A percentile compares a stretch with the other conserved stretches of the same genome.
Conservation (phyloP, 2,888 invertebrate species). For the Caenorhabditis japonica region DNA sequence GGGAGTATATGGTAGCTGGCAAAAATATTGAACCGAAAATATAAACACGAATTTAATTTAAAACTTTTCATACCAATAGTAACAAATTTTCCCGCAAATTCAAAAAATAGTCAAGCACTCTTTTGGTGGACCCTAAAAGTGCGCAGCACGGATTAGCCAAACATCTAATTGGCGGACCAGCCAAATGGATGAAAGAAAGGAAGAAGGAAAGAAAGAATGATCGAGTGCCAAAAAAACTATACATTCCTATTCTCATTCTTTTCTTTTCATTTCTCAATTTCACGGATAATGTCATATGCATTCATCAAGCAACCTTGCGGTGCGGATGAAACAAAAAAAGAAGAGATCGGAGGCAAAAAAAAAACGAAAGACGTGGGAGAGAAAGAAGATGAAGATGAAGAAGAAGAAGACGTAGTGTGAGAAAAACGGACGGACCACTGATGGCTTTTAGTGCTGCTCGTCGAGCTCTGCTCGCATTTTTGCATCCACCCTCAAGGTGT, state of each 20-base stretch:
- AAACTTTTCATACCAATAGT: too few species aligned
- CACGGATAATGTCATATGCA: too few species aligned
- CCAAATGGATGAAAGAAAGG: not conserved
- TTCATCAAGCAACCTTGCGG: slow-evolving; percentile 15
- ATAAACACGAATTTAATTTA: too few species aligned
- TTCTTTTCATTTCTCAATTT: too few species aligned
- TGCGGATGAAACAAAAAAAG: slow-evolving; percentile 5
- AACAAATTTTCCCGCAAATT: too few species aligned
- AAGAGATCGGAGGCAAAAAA: too few species aligned
- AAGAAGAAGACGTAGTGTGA: slow-evolving; percentile 22
- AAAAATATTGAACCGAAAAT: too few species aligned
- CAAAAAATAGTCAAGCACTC: too few species aligned
- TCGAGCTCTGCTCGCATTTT: slow-evolving; percentile 18
- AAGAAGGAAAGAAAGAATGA: slow-evolving; percentile 10
- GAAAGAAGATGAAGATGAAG: slow-evolving; percentile 11
- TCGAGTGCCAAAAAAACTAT: not conserved
- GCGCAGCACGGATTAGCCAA: too few species aligned
- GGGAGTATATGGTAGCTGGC: too few species aligned
- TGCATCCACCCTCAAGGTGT: slow-evolving; percentile 51
- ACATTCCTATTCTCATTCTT: too few species aligned
- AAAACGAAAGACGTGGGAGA: slow-evolving; percentile 2
- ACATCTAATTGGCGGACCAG: not conserved
- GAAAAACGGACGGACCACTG: slow-evolving; percentile 47
- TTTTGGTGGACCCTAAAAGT: too few species aligned
- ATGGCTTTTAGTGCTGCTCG: slow-evolving; percentile 47